These are phyloP conservation scores for Urocyon cinereoargenteus DNA, from an alignment of 2,797 vertebrate genomes.

Conservation along the genomic window DNA sequence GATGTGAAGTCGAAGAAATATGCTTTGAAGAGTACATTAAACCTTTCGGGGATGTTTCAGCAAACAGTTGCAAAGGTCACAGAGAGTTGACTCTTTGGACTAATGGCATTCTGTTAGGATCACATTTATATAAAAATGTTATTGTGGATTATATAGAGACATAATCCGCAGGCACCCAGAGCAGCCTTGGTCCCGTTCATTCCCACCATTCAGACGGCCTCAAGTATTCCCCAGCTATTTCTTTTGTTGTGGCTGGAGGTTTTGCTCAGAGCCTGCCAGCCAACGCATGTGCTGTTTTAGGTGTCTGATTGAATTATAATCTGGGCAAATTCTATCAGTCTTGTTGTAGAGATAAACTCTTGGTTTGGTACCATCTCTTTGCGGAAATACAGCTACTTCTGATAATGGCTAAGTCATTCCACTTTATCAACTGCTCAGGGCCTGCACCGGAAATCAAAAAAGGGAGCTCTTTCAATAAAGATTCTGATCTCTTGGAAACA, in stretches of 20 bases:
- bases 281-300: constrained; percentile 70
- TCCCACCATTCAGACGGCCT: not conserved
- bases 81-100: constrained; percentile 35
- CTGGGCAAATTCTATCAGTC: constrained; percentile 82
- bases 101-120: constrained; percentile 61
- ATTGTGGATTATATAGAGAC: constrained; percentile 27
- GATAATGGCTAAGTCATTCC: constrained; percentile 90
- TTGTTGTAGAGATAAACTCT: constrained; percentile 86
- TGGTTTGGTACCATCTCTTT: constrained; percentile 87
- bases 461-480: constrained; percentile 87
- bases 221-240: not conserved
- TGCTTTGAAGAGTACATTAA: not conserved
- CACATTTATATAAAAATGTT: constrained; percentile 52
- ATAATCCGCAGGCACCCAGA: not conserved
- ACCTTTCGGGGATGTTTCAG: constrained; percentile 38
- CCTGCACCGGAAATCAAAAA: constrained; percentile 88
- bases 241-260: not conserved
- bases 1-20: not conserved
- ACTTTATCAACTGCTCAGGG: constrained; percentile 86
- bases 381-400: constrained; percentile 86
- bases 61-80: constrained; percentile 70
- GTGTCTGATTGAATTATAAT: constrained; percentile 87
- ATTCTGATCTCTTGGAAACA: constrained; percentile 86
- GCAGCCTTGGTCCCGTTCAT: not conserved
- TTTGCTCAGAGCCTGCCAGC: constrained; percentile 40